Evolutionary conservation across 2,797 vertebrate species (phyloP), one percentile per base, ranked within the genome.

Genomic region (Micromesistius poutassou): DNA sequence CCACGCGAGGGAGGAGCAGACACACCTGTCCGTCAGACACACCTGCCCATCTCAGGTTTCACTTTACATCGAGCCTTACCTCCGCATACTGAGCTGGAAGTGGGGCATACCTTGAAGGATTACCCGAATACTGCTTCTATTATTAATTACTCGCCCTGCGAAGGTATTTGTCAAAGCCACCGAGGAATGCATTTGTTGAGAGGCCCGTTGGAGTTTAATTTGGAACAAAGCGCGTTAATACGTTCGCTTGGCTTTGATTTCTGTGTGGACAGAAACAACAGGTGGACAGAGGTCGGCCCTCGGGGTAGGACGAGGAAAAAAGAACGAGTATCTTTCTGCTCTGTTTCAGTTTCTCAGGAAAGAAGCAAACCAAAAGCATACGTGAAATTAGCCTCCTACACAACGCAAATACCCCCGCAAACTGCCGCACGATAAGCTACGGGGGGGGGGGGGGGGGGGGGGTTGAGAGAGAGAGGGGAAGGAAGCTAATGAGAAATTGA

Each of bases 321-420:
- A 68, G n/a, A 1, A 68, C 25, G 25, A 10, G 62, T 3, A 1
- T 62, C 22, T n/a, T n/a, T 77, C 78, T 80, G 62, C 81, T 74
- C 74, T 78, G 30, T 50, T 84, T 87, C 35, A 84, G 73, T n/a
- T 5, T 25, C 83, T 82, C 79, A 77, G 72, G 85, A 80, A 87
- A 84, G 77, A 77, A 78, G 83, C 77, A 50, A 42, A 89, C 80
- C 30, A 68, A 12, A 68, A 68, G 25, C 62, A 68, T 25, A 68
- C 28, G 62, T 10, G 19, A 62, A 85, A 83, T 85, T 78, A 86
- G 77, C 86, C 88, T 85, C 89, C 91, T 90, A 88, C 81, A 88
- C 90, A 85, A 16, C 2, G 12, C 40, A 42, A 42, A 42, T 42
- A 38, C 36, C 36, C 36, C 81, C 83, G 87, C 40, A 38, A 28